Percentiles rank a stretch among this genome's conserved stretches.
Conservation (phyloP, 1,140 invertebrate genomes). For the Zophobas morio region DNA sequence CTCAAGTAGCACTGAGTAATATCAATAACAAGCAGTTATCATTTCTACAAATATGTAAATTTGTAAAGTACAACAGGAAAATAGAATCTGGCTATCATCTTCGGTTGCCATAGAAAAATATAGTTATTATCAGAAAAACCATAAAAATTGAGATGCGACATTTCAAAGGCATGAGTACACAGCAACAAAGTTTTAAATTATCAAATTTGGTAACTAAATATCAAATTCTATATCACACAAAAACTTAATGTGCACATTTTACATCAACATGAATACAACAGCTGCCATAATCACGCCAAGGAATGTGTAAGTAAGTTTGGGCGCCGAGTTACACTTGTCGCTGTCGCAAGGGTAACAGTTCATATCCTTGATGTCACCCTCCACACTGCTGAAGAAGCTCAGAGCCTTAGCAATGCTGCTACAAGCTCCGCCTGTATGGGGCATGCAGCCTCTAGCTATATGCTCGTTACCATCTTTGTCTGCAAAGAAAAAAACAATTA, state of each 20-base stretch:
- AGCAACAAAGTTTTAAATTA: conserved; percentile 12
- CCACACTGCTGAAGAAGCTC: conserved; percentile 38
- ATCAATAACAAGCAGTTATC: too few relatives aligned
- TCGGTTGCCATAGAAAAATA: conserved; percentile 12
- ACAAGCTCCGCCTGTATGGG: conserved; percentile 53
- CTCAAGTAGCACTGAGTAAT: too few relatives aligned
- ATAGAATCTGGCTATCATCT: neutral
- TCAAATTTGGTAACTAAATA: conserved; percentile 9
- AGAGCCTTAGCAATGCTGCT: conserved; percentile 65
- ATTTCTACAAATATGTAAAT: neutral
- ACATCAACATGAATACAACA: conserved; percentile 64
- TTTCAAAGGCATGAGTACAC: conserved; percentile 1
- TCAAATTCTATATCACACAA: conserved; percentile 1
- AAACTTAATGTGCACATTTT: conserved; percentile 60
- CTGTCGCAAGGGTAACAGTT: conserved; percentile 60
- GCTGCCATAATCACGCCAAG: conserved; percentile 63
- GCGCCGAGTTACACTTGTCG: conserved; percentile 61
- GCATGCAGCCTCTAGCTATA: conserved; percentile 65
- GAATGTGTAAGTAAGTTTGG: conserved; percentile 60
- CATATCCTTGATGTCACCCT: conserved; percentile 48
- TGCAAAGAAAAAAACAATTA: neutral
- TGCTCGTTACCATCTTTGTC: conserved; percentile 26
- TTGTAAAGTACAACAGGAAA: neutral
- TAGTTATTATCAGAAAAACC: conserved; percentile 2
- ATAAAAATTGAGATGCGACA: neutral